Evolutionary conservation across 2,113 vertebrate genomes (phyloP).

Genomic region (Pteropus alecto): DNA sequence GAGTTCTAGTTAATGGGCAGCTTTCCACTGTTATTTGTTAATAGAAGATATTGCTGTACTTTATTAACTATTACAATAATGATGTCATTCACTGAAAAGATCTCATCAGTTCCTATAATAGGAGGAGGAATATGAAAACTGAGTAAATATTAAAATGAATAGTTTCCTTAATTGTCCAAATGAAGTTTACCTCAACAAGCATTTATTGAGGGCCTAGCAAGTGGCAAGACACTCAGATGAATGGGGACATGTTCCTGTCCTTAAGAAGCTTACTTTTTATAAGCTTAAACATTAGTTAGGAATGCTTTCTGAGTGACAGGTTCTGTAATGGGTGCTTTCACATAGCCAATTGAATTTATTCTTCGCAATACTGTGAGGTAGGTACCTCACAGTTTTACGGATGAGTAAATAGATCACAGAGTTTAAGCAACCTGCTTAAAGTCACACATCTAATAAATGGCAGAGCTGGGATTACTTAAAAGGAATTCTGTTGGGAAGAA

Average conservation of each 20-base stretch:
- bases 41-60: background rate
- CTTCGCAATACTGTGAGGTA: background rate
- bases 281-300: background rate
- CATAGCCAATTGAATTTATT: background rate
- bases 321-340: background rate
- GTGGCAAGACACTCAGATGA: background rate
- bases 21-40: conserved; percentile 5
- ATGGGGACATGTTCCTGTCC: background rate
- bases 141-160: background rate
- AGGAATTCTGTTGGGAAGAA: conserved; percentile 6
- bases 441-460: conserved; percentile 53
- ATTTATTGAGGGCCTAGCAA: background rate
- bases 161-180: conserved; percentile 40
- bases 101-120: background rate
- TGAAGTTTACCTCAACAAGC: background rate
- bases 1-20: conserved; percentile 1
- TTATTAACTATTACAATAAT: background rate
- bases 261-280: conserved; percentile 18
- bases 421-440: conserved; percentile 28
- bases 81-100: background rate
- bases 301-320: background rate
- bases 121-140: background rate
- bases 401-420: conserved; percentile 5
- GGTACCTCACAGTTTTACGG: background rate
- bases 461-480: conserved; percentile 68